Base-by-base conservation (phyloP, 37 sponge, comb jelly and placozoan genomes). In the Dysidea cf. avara region DNA sequence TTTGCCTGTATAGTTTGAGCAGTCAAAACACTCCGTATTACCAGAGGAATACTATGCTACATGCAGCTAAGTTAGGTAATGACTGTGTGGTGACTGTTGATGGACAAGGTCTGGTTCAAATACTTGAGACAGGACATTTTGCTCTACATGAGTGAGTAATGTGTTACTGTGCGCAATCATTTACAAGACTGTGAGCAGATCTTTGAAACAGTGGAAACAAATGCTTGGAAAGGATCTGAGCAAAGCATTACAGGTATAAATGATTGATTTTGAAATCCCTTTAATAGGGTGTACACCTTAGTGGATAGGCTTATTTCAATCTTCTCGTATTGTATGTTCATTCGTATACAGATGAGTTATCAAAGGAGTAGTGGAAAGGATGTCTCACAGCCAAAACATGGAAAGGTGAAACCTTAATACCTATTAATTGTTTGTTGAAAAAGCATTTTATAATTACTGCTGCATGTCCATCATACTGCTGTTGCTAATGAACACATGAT, bases 361-460 rank as follows among this genome's bases (percentile, higher is more conserved):
- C 28, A 66, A 14, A 67, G 76, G 39, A 76, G 80, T 34, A 86
- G 87, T 75, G 81, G 81, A 5, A 46, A 68, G 54, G 84, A 83
- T 71, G 84, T 86, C 32, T 71, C 87, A n/a, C 50, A 34, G 11
- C 92, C 92, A 29, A 92, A 92, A 83, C 92, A 92, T 83, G 92
- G 92, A 37, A 92, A 86, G 72, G 87, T 86, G 56, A 1, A 46
- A 2, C 4, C 1, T 2, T 7, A 39, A n/a, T n/a, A n/a, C n/a
- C n/a, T n/a, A n/a, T n/a, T n/a, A n/a, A n/a, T n/a, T n/a, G n/a
- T n/a, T n/a, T n/a, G n/a, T n/a, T n/a, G n/a, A n/a, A n/a, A n/a
- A n/a, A n/a, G n/a, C n/a, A n/a, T n/a, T n/a, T n/a, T n/a, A n/a
- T n/a, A n/a, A n/a, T n/a, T n/a, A n/a, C n/a, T n/a, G n/a, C n/a